These are phyloP conservation scores for Stenodema calcarata DNA, from an alignment of 2,888 invertebrate species.

Conservation along the genomic window DNA sequence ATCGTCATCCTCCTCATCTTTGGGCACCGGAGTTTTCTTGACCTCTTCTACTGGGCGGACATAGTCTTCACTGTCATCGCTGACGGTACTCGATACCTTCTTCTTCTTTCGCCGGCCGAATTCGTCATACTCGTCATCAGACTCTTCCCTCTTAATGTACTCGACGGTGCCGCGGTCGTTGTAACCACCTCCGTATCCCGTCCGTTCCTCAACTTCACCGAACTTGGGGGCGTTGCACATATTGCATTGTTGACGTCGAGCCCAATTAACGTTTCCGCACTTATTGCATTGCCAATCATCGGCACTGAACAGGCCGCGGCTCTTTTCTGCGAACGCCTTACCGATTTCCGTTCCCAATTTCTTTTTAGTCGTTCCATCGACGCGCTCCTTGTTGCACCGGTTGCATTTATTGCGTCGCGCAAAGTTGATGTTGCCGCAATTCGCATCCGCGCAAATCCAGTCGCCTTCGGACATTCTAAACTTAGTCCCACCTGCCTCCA, in stretches of 20 bases:
- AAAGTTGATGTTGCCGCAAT: constrained; percentile 93
- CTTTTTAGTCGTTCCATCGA: constrained; percentile 66
- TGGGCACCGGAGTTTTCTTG: constrained; percentile 59
- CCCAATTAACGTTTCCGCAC: constrained; percentile 99
- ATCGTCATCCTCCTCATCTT: constrained; percentile 64
- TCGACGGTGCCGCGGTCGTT: constrained; percentile 96
- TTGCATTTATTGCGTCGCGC: constrained; percentile 89
- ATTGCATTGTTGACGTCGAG: constrained; percentile 92
- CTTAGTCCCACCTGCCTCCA: constrained; percentile 51
- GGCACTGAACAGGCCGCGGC: constrained; percentile 93
- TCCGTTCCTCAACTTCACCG: constrained; percentile 85
- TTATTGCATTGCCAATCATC: constrained; percentile 99
- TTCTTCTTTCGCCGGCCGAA: constrained; percentile 64
- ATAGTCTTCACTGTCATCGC: constrained; percentile 48
- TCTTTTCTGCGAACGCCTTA: constrained; percentile 97
- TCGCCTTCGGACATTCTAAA: constrained; percentile 64
- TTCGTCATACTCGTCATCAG: constrained; percentile 97
- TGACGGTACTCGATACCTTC: constrained; percentile 60
- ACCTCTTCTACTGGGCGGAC: neutral
- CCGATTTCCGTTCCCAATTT: constrained; percentile 96
- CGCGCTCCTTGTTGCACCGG: constrained; percentile 77
- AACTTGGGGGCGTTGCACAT: constrained; percentile 99
- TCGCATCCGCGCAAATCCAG: constrained; percentile 71
- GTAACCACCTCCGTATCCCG: constrained; percentile 86
- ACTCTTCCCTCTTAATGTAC: constrained; percentile 85